Percentiles rank a stretch among this genome's conserved stretches.
These are phyloP conservation scores for Conus canariensis DNA, from an alignment of 2,888 invertebrate genomes.

Conservation along the genomic window DNA sequence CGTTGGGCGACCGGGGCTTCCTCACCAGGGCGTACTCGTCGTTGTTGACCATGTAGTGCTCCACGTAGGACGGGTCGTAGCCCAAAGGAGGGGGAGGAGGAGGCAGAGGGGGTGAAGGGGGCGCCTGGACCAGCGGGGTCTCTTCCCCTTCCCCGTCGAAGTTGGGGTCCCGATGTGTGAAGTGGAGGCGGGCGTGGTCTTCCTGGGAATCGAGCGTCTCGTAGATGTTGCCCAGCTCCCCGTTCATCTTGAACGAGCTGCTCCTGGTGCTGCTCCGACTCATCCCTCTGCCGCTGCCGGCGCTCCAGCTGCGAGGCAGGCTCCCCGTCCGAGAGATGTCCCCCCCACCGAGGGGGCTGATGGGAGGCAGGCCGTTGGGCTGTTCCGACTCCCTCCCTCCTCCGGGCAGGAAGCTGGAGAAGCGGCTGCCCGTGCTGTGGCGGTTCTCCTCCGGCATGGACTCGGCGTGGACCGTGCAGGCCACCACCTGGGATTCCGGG, in stretches of 20 bases:
- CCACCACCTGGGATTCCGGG: constrained; percentile 41
- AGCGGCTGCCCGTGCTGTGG: constrained; percentile 41
- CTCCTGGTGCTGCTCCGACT: constrained; percentile 17
- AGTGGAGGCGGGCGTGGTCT: not conserved
- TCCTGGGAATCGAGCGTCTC: constrained; percentile 37
- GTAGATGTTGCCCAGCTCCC: constrained; percentile 48
- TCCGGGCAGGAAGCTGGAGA: constrained; percentile 47
- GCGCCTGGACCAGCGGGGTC: constrained; percentile 42
- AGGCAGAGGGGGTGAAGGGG: constrained; percentile 39
- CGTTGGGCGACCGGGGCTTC: constrained; percentile 54
- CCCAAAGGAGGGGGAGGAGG: constrained; percentile 34
- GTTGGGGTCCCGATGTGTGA: not conserved
- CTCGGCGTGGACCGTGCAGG: constrained; percentile 48
- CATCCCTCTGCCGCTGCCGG: not conserved
- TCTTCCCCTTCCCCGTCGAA: not conserved
- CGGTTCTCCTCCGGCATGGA: constrained; percentile 38
- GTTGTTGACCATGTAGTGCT: constrained; percentile 56
- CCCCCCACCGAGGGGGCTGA: not conserved
- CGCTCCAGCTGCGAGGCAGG: not conserved
- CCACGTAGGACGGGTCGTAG: constrained; percentile 52
- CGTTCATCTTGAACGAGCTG: constrained; percentile 29
- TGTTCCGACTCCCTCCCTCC: constrained; percentile 33
- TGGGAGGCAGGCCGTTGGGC: constrained; percentile 38
- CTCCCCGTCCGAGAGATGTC: not conserved
- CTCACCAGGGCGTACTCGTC: constrained; percentile 59